A percentile compares a stretch with the other conserved stretches of the same genome.
These are phyloP conservation scores for Chaunax sp. DNA, from an alignment of 2,797 vertebrate species.

Conservation along the genomic window DNA sequence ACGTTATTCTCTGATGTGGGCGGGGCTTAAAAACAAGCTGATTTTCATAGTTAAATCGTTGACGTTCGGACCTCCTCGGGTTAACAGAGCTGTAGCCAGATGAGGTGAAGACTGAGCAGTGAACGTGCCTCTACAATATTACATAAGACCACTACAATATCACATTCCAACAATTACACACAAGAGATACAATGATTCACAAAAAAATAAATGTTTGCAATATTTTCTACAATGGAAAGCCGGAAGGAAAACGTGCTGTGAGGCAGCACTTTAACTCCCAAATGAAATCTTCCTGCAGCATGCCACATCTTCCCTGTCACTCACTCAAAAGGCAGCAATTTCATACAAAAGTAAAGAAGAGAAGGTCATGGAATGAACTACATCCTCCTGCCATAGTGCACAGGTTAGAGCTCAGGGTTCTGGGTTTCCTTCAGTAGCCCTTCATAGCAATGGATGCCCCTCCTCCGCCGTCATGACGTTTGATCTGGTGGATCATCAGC, in stretches of 20 bases:
- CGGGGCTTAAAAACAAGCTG: background rate
- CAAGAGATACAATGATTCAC: slow-evolving; percentile 8
- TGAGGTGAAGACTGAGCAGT: background rate
- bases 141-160: background rate
- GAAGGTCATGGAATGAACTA: background rate
- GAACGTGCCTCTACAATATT: background rate
- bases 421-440: slow-evolving; percentile 39
- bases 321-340: slow-evolving; percentile 6
- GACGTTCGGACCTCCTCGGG: background rate
- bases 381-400: slow-evolving; percentile 33
- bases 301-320: background rate
- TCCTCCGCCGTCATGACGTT: slow-evolving; percentile 20
- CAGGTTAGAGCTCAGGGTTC: background rate
- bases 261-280: background rate
- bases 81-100: slow-evolving; percentile 6
- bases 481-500: slow-evolving; percentile 67
- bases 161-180: slow-evolving; percentile 1
- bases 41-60: no score
- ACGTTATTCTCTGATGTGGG: background rate
- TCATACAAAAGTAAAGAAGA: background rate
- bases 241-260: background rate
- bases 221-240: slow-evolving; percentile 12
- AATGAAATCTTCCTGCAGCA: slow-evolving; percentile 4
- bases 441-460: slow-evolving; percentile 56
- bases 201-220: slow-evolving; percentile 40